Evolutionary conservation across 2,888 invertebrate species (phyloP).

Genomic region (Chymomyza caudatula): DNA sequence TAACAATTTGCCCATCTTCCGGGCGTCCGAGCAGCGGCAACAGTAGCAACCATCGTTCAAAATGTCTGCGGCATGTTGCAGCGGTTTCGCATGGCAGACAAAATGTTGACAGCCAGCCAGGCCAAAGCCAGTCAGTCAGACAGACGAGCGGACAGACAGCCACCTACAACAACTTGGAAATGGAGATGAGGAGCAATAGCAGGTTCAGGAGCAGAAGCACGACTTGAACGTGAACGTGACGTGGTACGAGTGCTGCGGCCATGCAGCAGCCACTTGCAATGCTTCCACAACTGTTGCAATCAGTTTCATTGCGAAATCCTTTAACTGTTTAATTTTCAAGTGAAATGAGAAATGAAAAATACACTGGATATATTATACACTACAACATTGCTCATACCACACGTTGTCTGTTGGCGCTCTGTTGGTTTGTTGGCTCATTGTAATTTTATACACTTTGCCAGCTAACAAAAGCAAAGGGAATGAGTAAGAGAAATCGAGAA

Average conservation of each 20-base stretch:
- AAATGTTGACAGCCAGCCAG: slow-evolving; percentile 47
- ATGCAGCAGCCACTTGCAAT: slow-evolving; percentile 19
- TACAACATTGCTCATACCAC: slow-evolving; percentile 19
- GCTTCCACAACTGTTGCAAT: slow-evolving; percentile 31
- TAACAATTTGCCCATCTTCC: slow-evolving; percentile 58
- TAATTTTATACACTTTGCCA: slow-evolving; percentile 9
- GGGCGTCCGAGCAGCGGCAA: slow-evolving; percentile 7
- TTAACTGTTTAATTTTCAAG: slow-evolving; percentile 62
- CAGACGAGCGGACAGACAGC: slow-evolving; percentile 29
- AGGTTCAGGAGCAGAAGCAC: neutral
- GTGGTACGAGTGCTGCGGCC: neutral
- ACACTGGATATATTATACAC: neutral
- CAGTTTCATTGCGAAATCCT: slow-evolving; percentile 43
- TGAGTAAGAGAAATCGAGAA: neutral
- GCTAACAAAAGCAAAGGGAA: neutral
- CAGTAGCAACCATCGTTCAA: slow-evolving; percentile 26
- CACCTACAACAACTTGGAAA: slow-evolving; percentile 6
- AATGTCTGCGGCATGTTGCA: slow-evolving; percentile 48
- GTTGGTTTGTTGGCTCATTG: neutral
- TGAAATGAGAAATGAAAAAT: slow-evolving; percentile 13
- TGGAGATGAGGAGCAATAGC: neutral
- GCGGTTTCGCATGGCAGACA: slow-evolving; percentile 38
- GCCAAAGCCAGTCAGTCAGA: neutral
- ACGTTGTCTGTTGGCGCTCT: neutral
- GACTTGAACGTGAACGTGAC: neutral